Evolutionary conservation across 2,797 vertebrate species (phyloP), one percentile per base, ranked within the genome.

Genomic region (Amblyraja radiata): DNA sequence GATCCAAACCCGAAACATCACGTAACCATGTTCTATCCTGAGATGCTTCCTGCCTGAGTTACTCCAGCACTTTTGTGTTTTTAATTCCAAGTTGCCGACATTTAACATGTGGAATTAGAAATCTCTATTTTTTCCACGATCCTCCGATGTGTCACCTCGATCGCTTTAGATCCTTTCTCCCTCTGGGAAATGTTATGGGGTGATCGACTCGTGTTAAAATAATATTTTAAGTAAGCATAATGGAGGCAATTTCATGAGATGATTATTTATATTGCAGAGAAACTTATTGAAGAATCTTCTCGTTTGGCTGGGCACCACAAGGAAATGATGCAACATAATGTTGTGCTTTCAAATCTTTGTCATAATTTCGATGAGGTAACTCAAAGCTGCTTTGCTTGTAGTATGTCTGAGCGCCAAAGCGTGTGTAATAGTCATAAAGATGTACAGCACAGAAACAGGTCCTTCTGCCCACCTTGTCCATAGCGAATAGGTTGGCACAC

Each of bases 331-430:
- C 21, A 93, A 46, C 0, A 25, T 0, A 0, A 1, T 16, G 0
- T 23, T 0, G 28, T 46, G 88, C n/a, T 93, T 81, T 36, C 63
- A n/a, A 90, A n/a, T 0, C 23, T 93, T 10, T 93, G 93, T n/a
- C 88, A 71, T 83, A 90, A 93, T 93, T 94, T 91, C 46, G 90
- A 80, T 21, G 0, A 8, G 3, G 58, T 39, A 58, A 93, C 10
- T 1, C 58, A 23, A 92, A 74, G 39, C 36, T 73, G 90, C 32
- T 25, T 46, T 90, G 7, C 73, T 39, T 73, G 23, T 54, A 28
- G 32, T 11, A 13, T 28, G 13, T 6, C 61, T 61, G 58, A n/a
- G 11, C 39, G 46, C 23, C 46, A 46, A 46, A 46, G 46, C 2
- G 46, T 46, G 46, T 46, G 46, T 4, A 4, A 46, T 46, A 46